Evolutionary conservation across 2,888 invertebrate genomes (phyloP).

Genomic region (Muscina levida): DNA sequence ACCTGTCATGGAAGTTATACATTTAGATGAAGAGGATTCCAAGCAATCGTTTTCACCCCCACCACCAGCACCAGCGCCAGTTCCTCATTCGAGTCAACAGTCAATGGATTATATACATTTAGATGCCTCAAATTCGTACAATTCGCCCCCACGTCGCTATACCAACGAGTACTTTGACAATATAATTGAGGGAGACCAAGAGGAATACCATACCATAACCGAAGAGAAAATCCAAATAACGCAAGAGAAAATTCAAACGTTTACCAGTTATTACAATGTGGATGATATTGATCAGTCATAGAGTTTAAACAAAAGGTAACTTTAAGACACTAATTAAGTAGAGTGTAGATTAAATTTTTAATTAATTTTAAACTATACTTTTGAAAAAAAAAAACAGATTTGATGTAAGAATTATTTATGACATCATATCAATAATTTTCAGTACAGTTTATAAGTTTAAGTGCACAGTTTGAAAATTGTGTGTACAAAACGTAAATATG

Average conservation of each 20-base stretch:
- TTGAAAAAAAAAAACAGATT: no score
- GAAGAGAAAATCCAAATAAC: conserved; percentile 30
- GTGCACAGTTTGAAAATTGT: no score
- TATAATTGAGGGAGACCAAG: neutral
- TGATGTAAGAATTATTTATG: no score
- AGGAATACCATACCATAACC: no score
- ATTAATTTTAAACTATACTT: no score
- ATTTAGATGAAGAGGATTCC: neutral
- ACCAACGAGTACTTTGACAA: neutral
- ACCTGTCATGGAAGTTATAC: neutral
- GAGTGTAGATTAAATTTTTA: neutral
- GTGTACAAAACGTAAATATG: no score
- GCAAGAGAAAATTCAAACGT: conserved; percentile 39
- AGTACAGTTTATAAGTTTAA: no score
- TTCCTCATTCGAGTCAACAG: neutral
- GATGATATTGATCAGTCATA: conserved; percentile 13
- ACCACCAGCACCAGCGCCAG: neutral
- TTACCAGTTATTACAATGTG: neutral
- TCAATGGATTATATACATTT: conserved; percentile 22
- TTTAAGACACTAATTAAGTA: neutral
- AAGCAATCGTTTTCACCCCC: neutral
- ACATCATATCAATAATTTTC: no score
- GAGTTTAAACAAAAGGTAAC: neutral
- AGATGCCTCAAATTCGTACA: neutral
- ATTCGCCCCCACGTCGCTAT: neutral